Evolutionary conservation across 2,888 invertebrate species (phyloP).

Genomic region (Brachylomia viminalis): DNA sequence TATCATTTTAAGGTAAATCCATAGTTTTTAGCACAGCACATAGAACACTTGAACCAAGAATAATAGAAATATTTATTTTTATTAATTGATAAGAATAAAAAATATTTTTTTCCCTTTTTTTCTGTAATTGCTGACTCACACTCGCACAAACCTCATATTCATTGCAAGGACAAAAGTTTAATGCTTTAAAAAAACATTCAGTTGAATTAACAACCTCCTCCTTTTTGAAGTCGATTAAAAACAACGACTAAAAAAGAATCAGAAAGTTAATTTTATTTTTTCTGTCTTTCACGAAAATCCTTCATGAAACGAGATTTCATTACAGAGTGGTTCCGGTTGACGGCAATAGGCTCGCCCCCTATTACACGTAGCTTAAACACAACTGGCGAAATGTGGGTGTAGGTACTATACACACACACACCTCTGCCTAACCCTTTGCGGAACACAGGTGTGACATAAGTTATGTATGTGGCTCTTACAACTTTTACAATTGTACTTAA

Average conservation of each 20-base stretch:
- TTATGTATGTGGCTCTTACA: neutral
- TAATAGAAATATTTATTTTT: neutral
- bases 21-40: conserved; percentile 50
- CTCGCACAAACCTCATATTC: neutral
- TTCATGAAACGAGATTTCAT: neutral
- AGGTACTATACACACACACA: neutral
- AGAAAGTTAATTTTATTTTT: neutral
- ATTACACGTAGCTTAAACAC: neutral
- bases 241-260: too few species aligned
- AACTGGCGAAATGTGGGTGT: neutral
- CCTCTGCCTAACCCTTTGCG: neutral
- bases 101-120: neutral
- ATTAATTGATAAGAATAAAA: neutral
- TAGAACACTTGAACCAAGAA: conserved; percentile 37
- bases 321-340: too few species aligned
- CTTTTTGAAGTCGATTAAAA: neutral
- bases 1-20: conserved; percentile 31
- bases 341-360: neutral
- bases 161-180: neutral
- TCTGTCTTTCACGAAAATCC: neutral
- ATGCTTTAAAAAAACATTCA: neutral
- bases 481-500: neutral
- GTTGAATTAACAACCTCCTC: neutral
- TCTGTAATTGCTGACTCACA: neutral
- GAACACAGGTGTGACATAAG: too few species aligned